phyloP scores from a whole-genome alignment of 2,888 invertebrate species.

The Oligia latruncula region DNA sequence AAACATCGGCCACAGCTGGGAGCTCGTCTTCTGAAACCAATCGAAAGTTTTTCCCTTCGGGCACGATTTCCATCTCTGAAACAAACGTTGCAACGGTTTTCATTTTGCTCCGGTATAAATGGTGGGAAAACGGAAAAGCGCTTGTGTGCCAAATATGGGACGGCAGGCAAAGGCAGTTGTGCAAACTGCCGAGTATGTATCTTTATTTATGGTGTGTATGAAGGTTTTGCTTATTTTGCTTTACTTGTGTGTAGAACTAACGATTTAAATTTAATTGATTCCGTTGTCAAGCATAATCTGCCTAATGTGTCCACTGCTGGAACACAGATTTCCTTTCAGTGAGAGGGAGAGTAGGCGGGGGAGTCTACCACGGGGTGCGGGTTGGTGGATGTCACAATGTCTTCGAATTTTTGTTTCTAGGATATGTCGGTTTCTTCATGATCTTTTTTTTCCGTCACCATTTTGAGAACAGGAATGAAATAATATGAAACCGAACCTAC shows the following conservation, averaged over 20 bases:
- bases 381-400: neutral
- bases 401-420: neutral
- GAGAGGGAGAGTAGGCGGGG: neutral
- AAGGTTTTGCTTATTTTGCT: slow-evolving; percentile 14
- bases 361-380: neutral
- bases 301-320: neutral
- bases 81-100: slow-evolving; percentile 71
- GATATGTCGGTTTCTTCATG: neutral
- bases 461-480: neutral
- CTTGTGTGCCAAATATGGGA: slow-evolving; percentile 26
- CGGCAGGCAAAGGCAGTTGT: slow-evolving; percentile 27
- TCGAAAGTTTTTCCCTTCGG: slow-evolving; percentile 96
- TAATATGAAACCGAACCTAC: neutral
- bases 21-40: slow-evolving; percentile 96
- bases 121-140: slow-evolving; percentile 36
- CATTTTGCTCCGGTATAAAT: slow-evolving; percentile 32
- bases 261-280: neutral
- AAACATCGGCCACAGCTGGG: slow-evolving; percentile 94
- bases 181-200: slow-evolving; percentile 13
- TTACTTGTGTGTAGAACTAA: slow-evolving; percentile 5
- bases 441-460: neutral
- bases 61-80: slow-evolving; percentile 96
- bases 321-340: neutral
- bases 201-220: neutral
- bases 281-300: neutral